Conservation (phyloP, 2,797 vertebrate species). For the Lemur catta region DNA sequence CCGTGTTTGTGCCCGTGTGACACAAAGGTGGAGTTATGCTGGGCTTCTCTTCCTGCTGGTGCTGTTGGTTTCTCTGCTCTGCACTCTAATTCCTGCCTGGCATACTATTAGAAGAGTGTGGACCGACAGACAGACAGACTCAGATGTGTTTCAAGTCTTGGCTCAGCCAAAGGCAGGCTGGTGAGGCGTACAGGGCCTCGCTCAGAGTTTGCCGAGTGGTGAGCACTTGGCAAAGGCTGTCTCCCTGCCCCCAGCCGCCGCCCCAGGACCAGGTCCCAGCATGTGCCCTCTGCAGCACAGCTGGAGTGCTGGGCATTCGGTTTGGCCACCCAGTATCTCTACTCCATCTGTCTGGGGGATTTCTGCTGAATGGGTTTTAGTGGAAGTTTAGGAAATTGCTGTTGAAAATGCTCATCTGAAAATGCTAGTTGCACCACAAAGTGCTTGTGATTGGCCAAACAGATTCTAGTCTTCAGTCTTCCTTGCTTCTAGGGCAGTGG, state of each 20-base stretch:
- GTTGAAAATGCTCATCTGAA: neutral
- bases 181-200: neutral
- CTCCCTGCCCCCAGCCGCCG: neutral
- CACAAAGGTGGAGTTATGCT: neutral
- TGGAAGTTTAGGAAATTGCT: neutral
- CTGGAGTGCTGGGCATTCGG: neutral
- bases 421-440: neutral
- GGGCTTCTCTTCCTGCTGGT: neutral
- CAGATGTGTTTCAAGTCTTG: neutral
- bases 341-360: neutral
- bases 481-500: neutral
- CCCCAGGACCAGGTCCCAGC: neutral
- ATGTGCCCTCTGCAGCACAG: neutral
- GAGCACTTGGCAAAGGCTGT: neutral
- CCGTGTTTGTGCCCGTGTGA: neutral
- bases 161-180: neutral
- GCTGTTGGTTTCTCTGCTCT: neutral
- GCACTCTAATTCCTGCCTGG: neutral
- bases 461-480: accelerated
- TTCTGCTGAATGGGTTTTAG: neutral
- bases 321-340: neutral
- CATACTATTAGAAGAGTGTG: neutral
- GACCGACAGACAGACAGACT: neutral
- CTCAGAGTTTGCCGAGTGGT: accelerated
- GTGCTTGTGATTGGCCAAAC: neutral